These are phyloP conservation scores for Petrocephalus sullivani DNA, from an alignment of 2,797 vertebrate genomes.

Conservation along the genomic window DNA sequence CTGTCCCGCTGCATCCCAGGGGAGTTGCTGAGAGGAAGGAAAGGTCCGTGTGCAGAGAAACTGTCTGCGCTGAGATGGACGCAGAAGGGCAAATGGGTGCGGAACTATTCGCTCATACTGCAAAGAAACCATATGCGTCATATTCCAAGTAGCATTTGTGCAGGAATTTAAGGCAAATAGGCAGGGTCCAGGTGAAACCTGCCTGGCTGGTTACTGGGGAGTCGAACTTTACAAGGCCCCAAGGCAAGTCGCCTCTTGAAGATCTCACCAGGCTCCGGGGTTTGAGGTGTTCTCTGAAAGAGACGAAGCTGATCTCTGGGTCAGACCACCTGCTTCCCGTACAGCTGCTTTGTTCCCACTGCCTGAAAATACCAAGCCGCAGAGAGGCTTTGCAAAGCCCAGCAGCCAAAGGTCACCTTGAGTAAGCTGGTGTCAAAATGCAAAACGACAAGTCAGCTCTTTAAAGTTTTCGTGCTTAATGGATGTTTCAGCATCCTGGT, in stretches of 20 bases:
- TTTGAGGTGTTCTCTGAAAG: not conserved
- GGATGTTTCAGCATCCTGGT: not conserved
- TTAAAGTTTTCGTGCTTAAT: not conserved
- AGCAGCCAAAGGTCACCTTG: not conserved
- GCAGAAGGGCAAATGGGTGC: constrained; percentile 19
- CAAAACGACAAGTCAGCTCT: not conserved
- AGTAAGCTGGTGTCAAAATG: not conserved
- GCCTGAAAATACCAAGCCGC: not conserved
- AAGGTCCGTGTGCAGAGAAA: constrained; percentile 38
- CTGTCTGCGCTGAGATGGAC: constrained; percentile 23
- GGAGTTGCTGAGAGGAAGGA: not conserved
- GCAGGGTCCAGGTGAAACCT: not conserved
- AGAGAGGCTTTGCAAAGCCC: not conserved
- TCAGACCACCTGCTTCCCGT: not conserved
- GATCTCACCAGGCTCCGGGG: not conserved
- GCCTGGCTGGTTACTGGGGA: not conserved
- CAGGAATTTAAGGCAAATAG: not conserved
- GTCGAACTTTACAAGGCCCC: not conserved
- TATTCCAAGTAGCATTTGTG: not conserved
- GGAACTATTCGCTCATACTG: constrained; percentile 20
- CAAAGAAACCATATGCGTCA: constrained; percentile 2
- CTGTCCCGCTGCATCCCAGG: not conserved
- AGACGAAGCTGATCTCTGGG: not conserved
- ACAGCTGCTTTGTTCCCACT: not conserved
- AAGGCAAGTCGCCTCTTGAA: not conserved